A percentile compares a stretch with the other conserved stretches of the same genome.
These are phyloP conservation scores for Arnoldichthys spilopterus DNA, from an alignment of 2,797 vertebrate species.

Conservation along the genomic window DNA sequence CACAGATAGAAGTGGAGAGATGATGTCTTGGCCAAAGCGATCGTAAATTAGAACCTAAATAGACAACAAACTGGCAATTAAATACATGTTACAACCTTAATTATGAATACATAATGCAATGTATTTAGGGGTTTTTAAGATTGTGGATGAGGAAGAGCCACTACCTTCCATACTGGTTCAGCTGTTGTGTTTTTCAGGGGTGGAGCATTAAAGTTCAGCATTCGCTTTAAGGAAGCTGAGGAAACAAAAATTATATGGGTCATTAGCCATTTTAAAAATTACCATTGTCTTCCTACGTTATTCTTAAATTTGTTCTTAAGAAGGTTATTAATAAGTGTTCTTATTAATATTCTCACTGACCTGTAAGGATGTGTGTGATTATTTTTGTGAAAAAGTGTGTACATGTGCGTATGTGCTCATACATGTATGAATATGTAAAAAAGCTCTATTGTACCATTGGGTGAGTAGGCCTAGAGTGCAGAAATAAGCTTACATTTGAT, in stretches of 20 bases:
- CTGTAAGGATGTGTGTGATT: no score
- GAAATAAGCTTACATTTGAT: no score
- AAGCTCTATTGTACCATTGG: no score
- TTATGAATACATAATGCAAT: not conserved
- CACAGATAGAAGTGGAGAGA: slow-evolving; percentile 93
- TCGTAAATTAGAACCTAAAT: slow-evolving; percentile 94
- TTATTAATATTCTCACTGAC: no score
- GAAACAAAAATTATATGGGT: slow-evolving; percentile 45
- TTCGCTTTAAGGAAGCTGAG: slow-evolving; percentile 92
- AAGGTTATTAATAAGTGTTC: no score
- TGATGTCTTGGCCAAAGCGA: slow-evolving; percentile 96
- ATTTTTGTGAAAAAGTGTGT: no score
- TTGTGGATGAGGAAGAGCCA: not conserved
- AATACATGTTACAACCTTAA: not conserved
- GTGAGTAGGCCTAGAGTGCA: no score
- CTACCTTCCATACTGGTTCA: slow-evolving; percentile 98
- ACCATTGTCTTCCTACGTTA: no score
- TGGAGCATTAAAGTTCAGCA: slow-evolving; percentile 96
- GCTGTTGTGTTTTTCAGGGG: slow-evolving; percentile 91
- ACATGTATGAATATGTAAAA: no score
- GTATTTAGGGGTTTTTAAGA: not conserved
- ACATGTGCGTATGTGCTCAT: no score
- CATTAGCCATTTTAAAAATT: not conserved
- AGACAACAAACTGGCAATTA: not conserved
- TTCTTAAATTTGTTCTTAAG: no score